These are phyloP conservation scores for Lamprologus callipterus DNA, from an alignment of 2,113 vertebrate species.

Conservation along the genomic window DNA sequence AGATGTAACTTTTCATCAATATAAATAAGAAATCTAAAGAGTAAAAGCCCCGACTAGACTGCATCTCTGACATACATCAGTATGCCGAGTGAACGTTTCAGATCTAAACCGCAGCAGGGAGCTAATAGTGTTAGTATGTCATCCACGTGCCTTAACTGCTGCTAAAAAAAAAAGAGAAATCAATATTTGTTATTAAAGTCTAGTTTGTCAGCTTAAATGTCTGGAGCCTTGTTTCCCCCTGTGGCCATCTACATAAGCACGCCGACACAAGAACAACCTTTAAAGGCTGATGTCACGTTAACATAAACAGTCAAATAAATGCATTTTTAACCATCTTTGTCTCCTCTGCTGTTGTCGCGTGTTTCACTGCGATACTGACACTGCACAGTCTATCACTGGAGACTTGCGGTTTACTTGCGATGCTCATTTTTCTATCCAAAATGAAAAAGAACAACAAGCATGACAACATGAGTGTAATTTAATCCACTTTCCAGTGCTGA, in stretches of 20 bases:
- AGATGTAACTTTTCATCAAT: not conserved
- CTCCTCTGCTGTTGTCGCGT: not conserved
- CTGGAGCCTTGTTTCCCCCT: not conserved
- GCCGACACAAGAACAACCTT: not conserved
- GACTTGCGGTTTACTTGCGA: slow-evolving; percentile 62
- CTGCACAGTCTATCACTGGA: slow-evolving; percentile 5
- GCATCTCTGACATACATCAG: not conserved
- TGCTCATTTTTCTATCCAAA: slow-evolving; percentile 58
- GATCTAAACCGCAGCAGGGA: slow-evolving; percentile 7
- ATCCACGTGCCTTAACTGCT: slow-evolving; percentile 15
- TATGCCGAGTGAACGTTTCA: slow-evolving; percentile 11
- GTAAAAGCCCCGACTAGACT: not conserved
- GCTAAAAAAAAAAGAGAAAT: not conserved
- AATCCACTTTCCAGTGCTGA: slow-evolving; percentile 75
- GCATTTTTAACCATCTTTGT: not conserved
- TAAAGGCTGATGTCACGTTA: not conserved
- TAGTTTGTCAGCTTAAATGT: slow-evolving; percentile 32
- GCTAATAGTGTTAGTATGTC: slow-evolving; percentile 41
- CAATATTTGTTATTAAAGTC: slow-evolving; percentile 35
- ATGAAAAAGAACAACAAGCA: slow-evolving; percentile 57
- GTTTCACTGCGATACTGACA: not conserved
- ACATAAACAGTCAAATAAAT: not conserved
- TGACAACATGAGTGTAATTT: slow-evolving; percentile 75
- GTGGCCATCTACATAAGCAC: not conserved
- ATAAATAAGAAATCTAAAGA: not conserved